Base-by-base conservation (phyloP, 1,140 invertebrate genomes). In the Drosophila sproati region DNA sequence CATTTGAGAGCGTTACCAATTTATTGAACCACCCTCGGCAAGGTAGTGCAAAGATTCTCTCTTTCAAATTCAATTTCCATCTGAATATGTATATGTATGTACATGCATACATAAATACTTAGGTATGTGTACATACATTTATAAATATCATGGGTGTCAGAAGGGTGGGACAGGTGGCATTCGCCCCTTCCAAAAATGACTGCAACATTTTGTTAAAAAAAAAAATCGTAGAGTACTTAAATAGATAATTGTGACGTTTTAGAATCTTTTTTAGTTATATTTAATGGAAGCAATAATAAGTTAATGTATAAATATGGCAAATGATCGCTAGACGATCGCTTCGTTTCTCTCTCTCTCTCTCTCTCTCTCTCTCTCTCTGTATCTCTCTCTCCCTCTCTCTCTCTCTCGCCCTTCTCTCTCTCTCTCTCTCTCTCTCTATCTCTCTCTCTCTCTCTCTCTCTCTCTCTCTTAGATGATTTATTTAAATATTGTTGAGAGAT, bases 161-260 rank as follows among this genome's bases (percentile, higher is more conserved):
- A 3, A 43, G 10, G 39, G 39, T 43, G 39, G 10, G 39, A 4
- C 10, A 43, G 39, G 39, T 43, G 39, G 10, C 39, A 43, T n/a
- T n/a, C 2, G 10, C 10, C 10, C 1, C 39, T n/a, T n/a, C 10
- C 39, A 43, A 43, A 43, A 43, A 43, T 43, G 39, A 43, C 39
- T 43, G 39, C 39, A 43, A 43, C 39, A 43, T 43, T 8, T 43
- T 43, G 39, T 43, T 43, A n/a, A n/a, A 43, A 43, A 43, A 8
- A 43, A 43, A 43, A n/a, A 1, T 2, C 20, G 20, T n/a, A 43
- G 12, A 43, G 7, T 10, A 39, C 37, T 8, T 8, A 43, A n/a
- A n/a, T 43, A 43, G 10, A n/a, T 4, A 43, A n/a, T 43, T 43
- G 10, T 43, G 39, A 3, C 39, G 39, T 43, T 43, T 43, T n/a